Percentiles rank a stretch among this genome's conserved stretches.
Conservation (phyloP, 1,140 invertebrate species). For the Sycophila sp. region DNA sequence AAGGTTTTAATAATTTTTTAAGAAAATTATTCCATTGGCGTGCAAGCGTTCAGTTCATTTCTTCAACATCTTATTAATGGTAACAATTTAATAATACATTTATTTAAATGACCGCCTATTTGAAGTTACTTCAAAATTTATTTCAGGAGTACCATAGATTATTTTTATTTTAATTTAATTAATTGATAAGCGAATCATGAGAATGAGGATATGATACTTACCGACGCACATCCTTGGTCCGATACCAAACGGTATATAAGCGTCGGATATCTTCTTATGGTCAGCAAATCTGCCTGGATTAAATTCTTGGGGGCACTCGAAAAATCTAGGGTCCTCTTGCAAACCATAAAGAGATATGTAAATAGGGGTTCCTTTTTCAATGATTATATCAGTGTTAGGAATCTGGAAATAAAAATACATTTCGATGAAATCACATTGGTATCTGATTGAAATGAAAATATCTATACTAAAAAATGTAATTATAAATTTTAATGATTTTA, state of each 20-base stretch:
- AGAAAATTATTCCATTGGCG: slow-evolving; percentile 44
- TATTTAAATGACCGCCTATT: background rate
- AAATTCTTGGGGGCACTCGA: slow-evolving; percentile 41
- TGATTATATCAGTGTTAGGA: slow-evolving; percentile 52
- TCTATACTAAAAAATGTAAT: background rate
- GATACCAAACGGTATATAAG: slow-evolving; percentile 49
- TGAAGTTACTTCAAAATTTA: background rate
- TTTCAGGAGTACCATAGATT: slow-evolving; percentile 52
- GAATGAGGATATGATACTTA: slow-evolving; percentile 30
- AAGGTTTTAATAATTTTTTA: slow-evolving; percentile 31
- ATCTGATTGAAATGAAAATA: background rate
- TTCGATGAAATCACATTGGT: background rate
- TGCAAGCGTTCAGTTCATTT: too few relatives aligned
- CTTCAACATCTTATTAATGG: too few relatives aligned
- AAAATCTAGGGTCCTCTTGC: slow-evolving; percentile 57
- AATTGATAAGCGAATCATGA: slow-evolving; percentile 51
- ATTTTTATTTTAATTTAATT: slow-evolving; percentile 61
- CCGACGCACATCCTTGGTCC: slow-evolving; percentile 51
- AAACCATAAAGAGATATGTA: slow-evolving; percentile 50
- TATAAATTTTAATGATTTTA: too few relatives aligned
- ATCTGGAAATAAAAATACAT: slow-evolving; percentile 42
- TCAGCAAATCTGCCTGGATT: slow-evolving; percentile 50
- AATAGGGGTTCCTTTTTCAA: slow-evolving; percentile 57
- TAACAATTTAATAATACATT: background rate
- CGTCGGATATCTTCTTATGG: slow-evolving; percentile 37